Base-by-base conservation (phyloP, 2,797 vertebrate species). In the Craterocephalus amniculus region DNA sequence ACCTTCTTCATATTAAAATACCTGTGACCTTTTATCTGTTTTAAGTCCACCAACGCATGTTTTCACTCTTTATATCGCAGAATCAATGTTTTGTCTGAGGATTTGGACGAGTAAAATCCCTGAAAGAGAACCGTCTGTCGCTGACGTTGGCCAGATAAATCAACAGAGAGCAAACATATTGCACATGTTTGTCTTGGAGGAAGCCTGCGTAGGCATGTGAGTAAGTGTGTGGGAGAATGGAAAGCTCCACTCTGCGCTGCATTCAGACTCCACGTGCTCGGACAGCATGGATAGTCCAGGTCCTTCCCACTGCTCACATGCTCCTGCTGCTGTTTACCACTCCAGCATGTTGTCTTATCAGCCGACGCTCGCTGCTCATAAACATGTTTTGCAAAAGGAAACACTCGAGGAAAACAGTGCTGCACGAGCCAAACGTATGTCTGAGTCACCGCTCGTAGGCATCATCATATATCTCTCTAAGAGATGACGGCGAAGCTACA, bases 271-370 rank as follows among this genome's bases (percentile, higher is more conserved):
- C 84, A 88, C 74, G 79, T 90, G 85, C 77, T 83, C 59, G 74
- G 48, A 77, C 75, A 77, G 83, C 80, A 76, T 87, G 83, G 60
- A 76, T 76, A 77, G 38, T 13, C 24, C 54, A 32, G 63, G 80
- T 71, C 68, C 80, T 76, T 70, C 83, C 83, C 83, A 74, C 80
- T 0, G 72, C 74, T 74, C 72, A 81, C 74, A 80, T 80, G 62
- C 86, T 75, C 80, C 78, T 71, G 38, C 84, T 82, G 85, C 77
- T 91, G 83, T 90, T 88, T 81, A 88, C 85, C 80, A 77, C 52
- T 84, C 63, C 75, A 59, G 83, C 81, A 81, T 70, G 77, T 63
- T 34, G 56, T 31, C 76, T 83, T 86, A 83, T 89, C 84, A 77
- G 81, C 71, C 24, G 20, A 31, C 60, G 7, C 67, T 73, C 61